Evolutionary conservation across 2,888 invertebrate species (phyloP), one percentile per base, ranked within the genome.

Genomic region (Chloroclystis v-ata): DNA sequence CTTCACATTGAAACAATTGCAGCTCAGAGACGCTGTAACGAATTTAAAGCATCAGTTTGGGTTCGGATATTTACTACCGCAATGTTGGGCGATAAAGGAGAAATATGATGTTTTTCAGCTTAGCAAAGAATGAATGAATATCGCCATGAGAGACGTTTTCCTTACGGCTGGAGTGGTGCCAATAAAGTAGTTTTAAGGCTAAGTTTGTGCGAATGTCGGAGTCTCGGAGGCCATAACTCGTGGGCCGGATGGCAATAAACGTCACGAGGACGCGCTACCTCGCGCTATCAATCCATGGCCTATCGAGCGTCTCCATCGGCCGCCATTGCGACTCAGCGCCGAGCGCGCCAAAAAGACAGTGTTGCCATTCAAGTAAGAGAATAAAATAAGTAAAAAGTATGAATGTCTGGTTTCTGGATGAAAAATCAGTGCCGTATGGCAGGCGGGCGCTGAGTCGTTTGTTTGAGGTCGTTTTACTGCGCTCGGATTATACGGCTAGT

Each of bases 61-160:
- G 51, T 57, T 39, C 14, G 45, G 42, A 49, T 61, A 68, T 75
- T 69, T 67, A 48, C 54, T 50, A 37, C 28, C 72, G 65, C 64
- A 58, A 67, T 72, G 69, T 72, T 67, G 68, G 75, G 72, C 72
- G 72, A 75, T 79, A 76, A 70, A 53, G 67, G 59, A 60, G 69
- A 80, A 78, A 75, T 82, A 83, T 80, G 74, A 76, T 75, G 78
- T 80, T 80, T 82, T 83, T 79, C 72, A 75, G 79, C 79, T 78
- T 75, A 79, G 76, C 67, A 68, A 69, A 68, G 76, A 73, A 78
- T 75, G 74, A 82, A 78, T 81, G 76, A 75, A 78, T 46, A 73
- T 57, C 64, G 62, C 52, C 53, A 56, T 56, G 56, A 63, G 62
- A 65, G 57, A 54, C 58, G 68, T 65, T 70, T 75, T 70, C 73